Evolutionary conservation across 2,888 invertebrate species (phyloP).

Genomic region (Norana najaformis): DNA sequence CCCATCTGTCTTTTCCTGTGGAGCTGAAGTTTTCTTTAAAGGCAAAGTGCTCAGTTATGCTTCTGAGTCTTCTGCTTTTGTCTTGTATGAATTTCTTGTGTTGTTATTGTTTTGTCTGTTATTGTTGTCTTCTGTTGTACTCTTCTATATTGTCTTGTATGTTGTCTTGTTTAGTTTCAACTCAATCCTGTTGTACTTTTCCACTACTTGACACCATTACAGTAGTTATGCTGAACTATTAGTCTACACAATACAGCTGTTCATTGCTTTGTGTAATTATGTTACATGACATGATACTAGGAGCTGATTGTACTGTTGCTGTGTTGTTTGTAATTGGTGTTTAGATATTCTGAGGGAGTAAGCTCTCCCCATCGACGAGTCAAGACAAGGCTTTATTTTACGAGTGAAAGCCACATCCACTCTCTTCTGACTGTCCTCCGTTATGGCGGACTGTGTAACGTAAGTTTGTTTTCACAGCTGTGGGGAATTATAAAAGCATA

Average conservation of each 20-base stretch:
- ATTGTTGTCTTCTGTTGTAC: background rate
- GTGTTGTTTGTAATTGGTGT: conserved; percentile 33
- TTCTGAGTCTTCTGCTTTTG: too few relatives aligned
- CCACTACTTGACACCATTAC: too few relatives aligned
- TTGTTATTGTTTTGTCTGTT: background rate
- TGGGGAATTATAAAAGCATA: too few relatives aligned
- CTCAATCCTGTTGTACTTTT: too few relatives aligned
- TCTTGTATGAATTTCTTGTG: background rate
- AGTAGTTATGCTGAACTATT: too few relatives aligned
- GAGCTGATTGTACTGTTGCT: conserved; percentile 26
- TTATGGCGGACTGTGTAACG: conserved; percentile 73
- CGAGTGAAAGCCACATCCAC: conserved; percentile 98
- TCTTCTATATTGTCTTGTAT: background rate
- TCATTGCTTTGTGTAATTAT: background rate
- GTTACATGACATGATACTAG: too few relatives aligned
- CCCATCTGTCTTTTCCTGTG: too few relatives aligned
- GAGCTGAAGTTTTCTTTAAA: too few relatives aligned
- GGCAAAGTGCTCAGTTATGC: background rate
- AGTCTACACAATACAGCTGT: too few relatives aligned
- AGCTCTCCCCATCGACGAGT: conserved; percentile 97
- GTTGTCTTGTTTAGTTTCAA: too few relatives aligned
- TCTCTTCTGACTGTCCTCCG: conserved; percentile 91
- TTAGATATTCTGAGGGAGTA: conserved; percentile 91
- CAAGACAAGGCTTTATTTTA: conserved; percentile 96
- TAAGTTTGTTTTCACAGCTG: conserved; percentile 29